Evolutionary conservation across 2,888 invertebrate genomes (phyloP).

Genomic region (Hirtodrosophila alboralis): DNA sequence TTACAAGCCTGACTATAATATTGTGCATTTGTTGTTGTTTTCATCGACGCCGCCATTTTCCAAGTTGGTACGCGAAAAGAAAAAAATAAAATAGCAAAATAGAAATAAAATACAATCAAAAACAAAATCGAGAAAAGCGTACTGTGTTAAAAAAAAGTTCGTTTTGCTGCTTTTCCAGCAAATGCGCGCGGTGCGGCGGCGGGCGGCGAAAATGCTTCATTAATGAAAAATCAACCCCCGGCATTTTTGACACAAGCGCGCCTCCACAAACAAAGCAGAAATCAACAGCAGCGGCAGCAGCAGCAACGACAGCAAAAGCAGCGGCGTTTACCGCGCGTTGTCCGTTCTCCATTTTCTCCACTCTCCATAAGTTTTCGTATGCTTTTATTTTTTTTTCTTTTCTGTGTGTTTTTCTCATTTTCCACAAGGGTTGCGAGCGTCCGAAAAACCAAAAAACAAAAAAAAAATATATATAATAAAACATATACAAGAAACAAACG

Average conservation of each 20-base stretch:
- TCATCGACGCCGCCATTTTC: slow-evolving; percentile 63
- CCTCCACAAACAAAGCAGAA: slow-evolving; percentile 72
- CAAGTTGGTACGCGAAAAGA: slow-evolving; percentile 42
- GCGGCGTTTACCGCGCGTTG: slow-evolving; percentile 19
- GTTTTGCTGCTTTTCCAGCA: slow-evolving; percentile 24
- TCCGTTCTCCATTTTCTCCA: slow-evolving; percentile 25
- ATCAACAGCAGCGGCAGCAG: slow-evolving; percentile 58
- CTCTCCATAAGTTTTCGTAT: slow-evolving; percentile 14
- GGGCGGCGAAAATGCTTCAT: slow-evolving; percentile 31
- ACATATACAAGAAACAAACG: slow-evolving; percentile 19
- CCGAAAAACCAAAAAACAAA: slow-evolving; percentile 17
- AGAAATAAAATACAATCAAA: slow-evolving; percentile 15
- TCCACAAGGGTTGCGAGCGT: slow-evolving; percentile 59
- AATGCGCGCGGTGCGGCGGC: slow-evolving; percentile 26
- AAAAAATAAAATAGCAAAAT: slow-evolving; percentile 15
- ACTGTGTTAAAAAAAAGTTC: slow-evolving; percentile 54
- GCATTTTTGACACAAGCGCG: slow-evolving; percentile 37
- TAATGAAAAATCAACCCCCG: slow-evolving; percentile 76
- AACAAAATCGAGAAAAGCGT: slow-evolving; percentile 41
- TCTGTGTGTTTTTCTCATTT: too few species aligned
- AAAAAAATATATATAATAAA: slow-evolving; percentile 13
- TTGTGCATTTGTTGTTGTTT: slow-evolving; percentile 33
- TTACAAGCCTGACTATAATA: slow-evolving; percentile 6
- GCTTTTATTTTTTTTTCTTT: too few species aligned
- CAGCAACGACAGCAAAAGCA: too few species aligned